Conservation (phyloP, 1,140 invertebrate species). For the Plutomurus gul region DNA sequence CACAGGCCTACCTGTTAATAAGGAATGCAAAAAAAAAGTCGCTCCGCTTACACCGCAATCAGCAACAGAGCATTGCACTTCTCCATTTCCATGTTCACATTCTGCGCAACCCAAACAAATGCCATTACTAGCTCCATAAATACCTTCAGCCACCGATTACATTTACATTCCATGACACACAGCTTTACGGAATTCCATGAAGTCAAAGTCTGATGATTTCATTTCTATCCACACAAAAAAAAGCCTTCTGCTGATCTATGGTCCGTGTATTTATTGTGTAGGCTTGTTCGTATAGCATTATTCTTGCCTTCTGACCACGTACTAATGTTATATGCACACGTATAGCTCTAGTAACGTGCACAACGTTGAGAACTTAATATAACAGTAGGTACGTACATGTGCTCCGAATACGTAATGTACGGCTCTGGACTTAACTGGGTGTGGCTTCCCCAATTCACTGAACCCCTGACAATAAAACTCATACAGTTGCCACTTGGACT, state of each 20-base stretch:
- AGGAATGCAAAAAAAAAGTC: not conserved
- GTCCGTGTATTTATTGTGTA: too few relatives aligned
- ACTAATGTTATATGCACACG: too few relatives aligned
- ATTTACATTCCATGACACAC: too few relatives aligned
- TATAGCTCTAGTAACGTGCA: too few relatives aligned
- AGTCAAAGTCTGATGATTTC: too few relatives aligned
- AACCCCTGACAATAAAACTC: not conserved
- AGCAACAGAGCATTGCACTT: constrained; percentile 3
- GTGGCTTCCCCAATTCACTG: constrained; percentile 9
- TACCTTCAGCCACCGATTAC: not conserved
- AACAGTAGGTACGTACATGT: not conserved
- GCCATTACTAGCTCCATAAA: not conserved
- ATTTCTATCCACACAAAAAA: too few relatives aligned
- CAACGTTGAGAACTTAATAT: too few relatives aligned
- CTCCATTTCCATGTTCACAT: not conserved
- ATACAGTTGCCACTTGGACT: not conserved
- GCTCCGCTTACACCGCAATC: not conserved
- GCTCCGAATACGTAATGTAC: not conserved
- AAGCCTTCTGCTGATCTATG: too few relatives aligned
- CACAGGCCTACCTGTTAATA: not conserved
- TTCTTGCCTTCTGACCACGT: too few relatives aligned
- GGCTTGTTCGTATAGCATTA: too few relatives aligned
- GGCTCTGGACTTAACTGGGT: not conserved
- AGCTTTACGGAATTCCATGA: too few relatives aligned
- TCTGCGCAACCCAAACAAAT: not conserved